Base-by-base conservation (phyloP, 2,113 vertebrate species). In the Cygnus atratus region DNA sequence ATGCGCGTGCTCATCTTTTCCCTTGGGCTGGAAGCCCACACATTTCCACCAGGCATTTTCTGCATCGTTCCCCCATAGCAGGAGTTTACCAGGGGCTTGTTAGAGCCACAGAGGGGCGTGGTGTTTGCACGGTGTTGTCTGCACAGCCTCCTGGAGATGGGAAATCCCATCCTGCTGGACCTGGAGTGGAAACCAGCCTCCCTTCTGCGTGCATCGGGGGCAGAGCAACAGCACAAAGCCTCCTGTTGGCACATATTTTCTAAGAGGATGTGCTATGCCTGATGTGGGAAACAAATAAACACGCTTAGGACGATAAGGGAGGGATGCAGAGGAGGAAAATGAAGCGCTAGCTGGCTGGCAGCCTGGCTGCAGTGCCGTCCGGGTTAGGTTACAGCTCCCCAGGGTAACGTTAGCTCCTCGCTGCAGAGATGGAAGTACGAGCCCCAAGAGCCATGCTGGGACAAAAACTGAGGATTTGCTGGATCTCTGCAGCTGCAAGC, bases 301-400 rank as follows among this genome's bases (percentile, higher is more conserved):
- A 63, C 46, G 4, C 80, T 48, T 33, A 43, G 63, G n/a, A 89
- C 77, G 88, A 84, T 44, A 62, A 70, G 63, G 88, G 59, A 96
- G 84, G 55, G 77, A 67, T 21, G n/a, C 0, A 0, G 5, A 20
- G 31, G 66, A 87, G 88, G 87, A 83, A 97, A 93, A 94, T 10
- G 85, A 95, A 83, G 84, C 93, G 92, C 46, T 1, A 82, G 46
- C 84, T 91, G 93, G 77, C 95, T 76, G 77, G 80, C 86, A 95
- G 92, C 73, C 90, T 1, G 25, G 61, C 86, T 91, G 88, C 91
- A 76, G 67, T 89, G 74, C 91, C 84, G 83, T 43, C 84, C 29
- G 13, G 84, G 84, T 92, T 92, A 46, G 67, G 77, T 97, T 97
- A 96, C 96, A 83, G 88, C 84, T 96, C 93, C 63, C 67, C 0